Evolutionary conservation across 2,113 vertebrate species (phyloP), one percentile per base, ranked within the genome.

Genomic region (Hepsetus odoe): DNA sequence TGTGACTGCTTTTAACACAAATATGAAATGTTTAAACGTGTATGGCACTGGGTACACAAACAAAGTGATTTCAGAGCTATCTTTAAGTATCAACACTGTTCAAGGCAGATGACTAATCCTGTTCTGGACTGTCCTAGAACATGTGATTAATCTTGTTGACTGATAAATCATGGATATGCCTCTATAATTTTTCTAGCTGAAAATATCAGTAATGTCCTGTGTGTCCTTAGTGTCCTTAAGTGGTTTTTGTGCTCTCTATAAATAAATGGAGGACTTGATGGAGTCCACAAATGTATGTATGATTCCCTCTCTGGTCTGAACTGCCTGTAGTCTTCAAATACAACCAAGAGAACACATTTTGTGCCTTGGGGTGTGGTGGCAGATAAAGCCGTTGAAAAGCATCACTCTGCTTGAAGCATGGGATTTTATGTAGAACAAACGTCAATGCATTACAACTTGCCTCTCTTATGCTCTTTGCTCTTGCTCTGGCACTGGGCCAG

Each of bases 371-470:
- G 65, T 26, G 62, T 13, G 24, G 11, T 62, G 49, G 59, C 18
- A 49, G 55, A 59, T 71, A 40, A 74, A 65, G 68, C 38, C 33
- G 38, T 35, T 49, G 28, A 75, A 69, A 35, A 70, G 12, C 53
- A 33, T 69, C 22, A 61, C 20, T 69, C 30, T 55, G 49, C 24
- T 56, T 71, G 49, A 33, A 68, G 38, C 20, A 12, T 72, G 42
- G 18, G 74, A 49, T 76, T 76, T 73, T 66, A 72, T 66, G 38
- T 16, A 20, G 55, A 85, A 82, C 74, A 64, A 77, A 82, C 80
- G 35, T 20, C 16, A 13, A 77, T 51, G 56, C 74, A 69, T 80
- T 68, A 77, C 33, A 55, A 30, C 53, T 68, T 40, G 46, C 40
- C 35, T 78, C 42, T 40, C 13, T 56, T 32, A 62, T 24, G 35